Base-by-base conservation (phyloP, 2,113 vertebrate species). In the Tetrax tetrax region DNA sequence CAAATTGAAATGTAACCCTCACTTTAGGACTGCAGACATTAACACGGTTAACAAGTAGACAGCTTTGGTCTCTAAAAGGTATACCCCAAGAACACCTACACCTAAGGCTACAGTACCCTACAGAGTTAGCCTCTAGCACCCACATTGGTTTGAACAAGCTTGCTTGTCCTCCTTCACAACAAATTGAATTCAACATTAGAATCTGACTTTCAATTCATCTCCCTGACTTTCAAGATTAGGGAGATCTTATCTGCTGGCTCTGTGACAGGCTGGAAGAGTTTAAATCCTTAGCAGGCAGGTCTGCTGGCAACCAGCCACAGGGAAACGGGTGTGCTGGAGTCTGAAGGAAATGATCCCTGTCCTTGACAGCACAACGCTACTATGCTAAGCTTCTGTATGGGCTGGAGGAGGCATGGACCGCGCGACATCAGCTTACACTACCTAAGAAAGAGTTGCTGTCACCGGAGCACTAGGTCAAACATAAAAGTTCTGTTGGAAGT, bases 351-450 rank as follows among this genome's bases (percentile, higher is more conserved):
- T 0, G 1, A 91, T 24, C 33, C 45, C 35, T 74, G 59, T 38
- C 25, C 57, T 60, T 2, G 0, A 4, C 83, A 89, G 24, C 6
- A 47, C 20, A 65, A 7, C 2, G 20, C 22, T 47, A 35, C 28
- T 33, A 60, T 0, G 0, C 35, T 9, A n/a, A 75, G 43, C 43
- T 85, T 68, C 61, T 53, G 10, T 56, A 35, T 8, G 5, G 21
- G 29, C 50, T 50, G 48, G 17, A 87, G 23, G 31, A 63, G 70
- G 35, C 1, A 0, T 17, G 17, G 3, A 82, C 18, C 3, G 2
- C 3, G 25, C 1, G 1, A 33, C 2, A 1, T 4, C 43, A 74
- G n/a, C 35, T 72, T n/a, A 43, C 50, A 31, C 16, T 5, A 47
- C 47, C 35, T 51, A 53, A 79, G 27, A 51, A 76, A 25, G 20